Evolutionary conservation across 2,797 vertebrate genomes (phyloP), one percentile per base, ranked within the genome.

Genomic region (Basileuterus tristriatus): DNA sequence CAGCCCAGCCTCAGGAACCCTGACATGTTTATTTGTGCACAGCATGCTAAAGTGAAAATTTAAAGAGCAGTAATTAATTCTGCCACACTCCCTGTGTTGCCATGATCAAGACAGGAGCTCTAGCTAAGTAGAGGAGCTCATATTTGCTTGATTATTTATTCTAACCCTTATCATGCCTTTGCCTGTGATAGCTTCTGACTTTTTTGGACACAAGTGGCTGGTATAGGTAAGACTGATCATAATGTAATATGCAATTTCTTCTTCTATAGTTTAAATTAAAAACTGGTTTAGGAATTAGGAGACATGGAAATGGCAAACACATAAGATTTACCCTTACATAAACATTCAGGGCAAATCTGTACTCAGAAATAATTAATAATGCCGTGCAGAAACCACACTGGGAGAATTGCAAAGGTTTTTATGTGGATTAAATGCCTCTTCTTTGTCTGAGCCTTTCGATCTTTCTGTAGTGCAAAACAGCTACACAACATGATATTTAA

Each of bases 391-490:
- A 95, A 47, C 59, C 77, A 76, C 77, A 41, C 2, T 90, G 70
- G 67, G 80, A 91, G 55, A 84, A 46, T 88, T 94, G 83, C 88
- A 94, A 79, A 90, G 44, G 44, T 60, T 67, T 82, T 84, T 95
- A 58, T 72, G 85, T 58, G 77, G 63, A 90, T 95, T 93, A 95
- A 94, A 93, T 53, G 41, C 62, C 47, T 94, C 76, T 71, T 71
- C 77, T 83, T 95, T 93, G 58, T 93, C 69, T 83, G 76, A 90
- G 59, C 59, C 11, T 6, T 95, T 95, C 5, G 1, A 82, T 93
- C 93, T 84, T 94, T 87, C 77, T 75, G 39, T 90, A 76, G 80
- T 59, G 67, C 72, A 93, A 90, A 91, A 47, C 58, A 94, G 82
- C 41, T 77, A 77, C 58, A 89, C 89, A 94, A 95, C 46, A 68